These are phyloP conservation scores for Glaucidium brasilianum DNA, from an alignment of 2,113 vertebrate genomes.

Conservation along the genomic window DNA sequence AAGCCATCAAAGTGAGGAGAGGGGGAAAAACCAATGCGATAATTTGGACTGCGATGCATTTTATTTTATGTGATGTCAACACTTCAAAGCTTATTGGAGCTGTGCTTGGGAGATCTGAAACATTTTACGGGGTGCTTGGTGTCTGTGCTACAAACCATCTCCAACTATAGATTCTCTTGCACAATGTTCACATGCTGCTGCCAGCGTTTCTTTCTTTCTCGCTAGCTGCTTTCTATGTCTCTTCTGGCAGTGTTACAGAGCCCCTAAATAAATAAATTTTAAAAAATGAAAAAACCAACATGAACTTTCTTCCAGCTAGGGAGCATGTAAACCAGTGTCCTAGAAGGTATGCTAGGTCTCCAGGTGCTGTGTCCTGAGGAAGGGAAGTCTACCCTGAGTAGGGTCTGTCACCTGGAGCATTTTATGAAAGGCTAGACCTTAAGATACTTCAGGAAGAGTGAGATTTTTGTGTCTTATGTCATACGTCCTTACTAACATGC, in stretches of 20 bases:
- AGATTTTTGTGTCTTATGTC: neutral
- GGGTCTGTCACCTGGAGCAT: neutral
- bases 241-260: neutral
- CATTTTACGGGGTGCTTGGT: neutral
- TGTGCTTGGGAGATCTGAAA: slow-evolving; percentile 35
- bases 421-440: neutral
- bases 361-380: neutral
- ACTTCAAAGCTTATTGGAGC: slow-evolving; percentile 62
- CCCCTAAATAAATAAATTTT: neutral
- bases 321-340: neutral
- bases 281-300: neutral
- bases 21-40: slow-evolving; percentile 45
- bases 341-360: neutral
- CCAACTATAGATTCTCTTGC: slow-evolving; percentile 21
- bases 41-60: slow-evolving; percentile 61
- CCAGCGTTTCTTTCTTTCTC: neutral
- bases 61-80: slow-evolving; percentile 72
- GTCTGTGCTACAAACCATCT: slow-evolving; percentile 40
- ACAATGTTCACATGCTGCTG: neutral
- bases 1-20: slow-evolving; percentile 59
- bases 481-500: neutral
- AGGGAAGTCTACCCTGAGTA: neutral
- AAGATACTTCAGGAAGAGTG: neutral
- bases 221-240: neutral
- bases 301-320: neutral